A percentile compares a stretch with the other conserved stretches of the same genome.
These are phyloP conservation scores for Hyposoter dolosus DNA, from an alignment of 2,888 invertebrate genomes.

Conservation along the genomic window DNA sequence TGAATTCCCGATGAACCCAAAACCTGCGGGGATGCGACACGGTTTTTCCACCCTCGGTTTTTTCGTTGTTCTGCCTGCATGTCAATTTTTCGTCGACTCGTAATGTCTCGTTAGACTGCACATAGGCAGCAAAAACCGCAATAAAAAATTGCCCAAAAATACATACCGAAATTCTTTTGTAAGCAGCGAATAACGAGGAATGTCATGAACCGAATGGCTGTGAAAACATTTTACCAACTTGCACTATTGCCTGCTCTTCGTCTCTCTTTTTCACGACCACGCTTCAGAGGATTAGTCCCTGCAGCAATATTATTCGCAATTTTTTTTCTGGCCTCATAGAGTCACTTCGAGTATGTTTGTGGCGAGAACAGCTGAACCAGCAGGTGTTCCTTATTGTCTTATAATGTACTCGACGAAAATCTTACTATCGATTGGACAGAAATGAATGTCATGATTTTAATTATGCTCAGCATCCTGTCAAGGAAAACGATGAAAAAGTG, in stretches of 20 bases:
- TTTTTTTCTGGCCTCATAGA: background rate
- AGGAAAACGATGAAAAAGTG: background rate
- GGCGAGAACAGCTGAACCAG: background rate
- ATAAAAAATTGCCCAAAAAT: background rate
- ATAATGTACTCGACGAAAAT: no score
- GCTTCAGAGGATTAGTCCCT: background rate
- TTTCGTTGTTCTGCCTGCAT: conserved; percentile 60
- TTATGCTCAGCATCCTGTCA: background rate
- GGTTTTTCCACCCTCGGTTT: conserved; percentile 42
- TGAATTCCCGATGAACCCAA: conserved; percentile 38
- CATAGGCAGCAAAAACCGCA: background rate
- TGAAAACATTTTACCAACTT: conserved; percentile 5
- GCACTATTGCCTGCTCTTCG: background rate
- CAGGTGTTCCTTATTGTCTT: background rate
- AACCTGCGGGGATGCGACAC: conserved; percentile 18
- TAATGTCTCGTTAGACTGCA: background rate
- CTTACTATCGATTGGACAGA: no score
- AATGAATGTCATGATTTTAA: no score
- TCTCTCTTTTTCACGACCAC: background rate
- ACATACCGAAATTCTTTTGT: conserved; percentile 4
- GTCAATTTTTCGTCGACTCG: conserved; percentile 53
- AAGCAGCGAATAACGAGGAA: background rate
- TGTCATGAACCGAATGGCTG: conserved; percentile 2
- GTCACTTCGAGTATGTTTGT: background rate
- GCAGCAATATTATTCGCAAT: background rate